Evolutionary conservation across 2,888 invertebrate genomes (phyloP).

Genomic region (Coecobrya sp.): DNA sequence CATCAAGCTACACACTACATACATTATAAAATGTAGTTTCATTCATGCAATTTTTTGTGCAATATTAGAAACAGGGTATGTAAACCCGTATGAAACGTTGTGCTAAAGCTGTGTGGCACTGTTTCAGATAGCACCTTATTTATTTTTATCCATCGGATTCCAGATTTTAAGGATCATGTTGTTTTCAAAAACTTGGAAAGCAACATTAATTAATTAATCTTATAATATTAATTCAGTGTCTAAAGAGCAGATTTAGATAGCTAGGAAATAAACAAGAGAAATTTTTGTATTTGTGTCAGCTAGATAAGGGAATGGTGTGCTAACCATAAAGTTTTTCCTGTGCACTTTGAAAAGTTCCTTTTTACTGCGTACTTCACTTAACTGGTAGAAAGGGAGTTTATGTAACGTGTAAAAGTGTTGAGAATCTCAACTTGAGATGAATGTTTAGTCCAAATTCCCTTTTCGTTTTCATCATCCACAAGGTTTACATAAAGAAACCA

Average conservation of each 20-base stretch:
- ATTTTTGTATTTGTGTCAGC: conserved; percentile 20
- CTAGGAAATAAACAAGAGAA: neutral
- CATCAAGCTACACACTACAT: neutral
- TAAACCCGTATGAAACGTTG: neutral
- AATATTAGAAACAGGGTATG: neutral
- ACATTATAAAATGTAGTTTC: neutral
- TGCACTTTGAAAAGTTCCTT: conserved; percentile 4
- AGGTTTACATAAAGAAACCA: neutral
- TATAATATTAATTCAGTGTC: too few relatives aligned
- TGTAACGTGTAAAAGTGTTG: neutral
- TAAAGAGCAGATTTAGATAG: too few relatives aligned
- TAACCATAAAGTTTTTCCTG: conserved; percentile 25
- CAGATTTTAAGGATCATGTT: neutral
- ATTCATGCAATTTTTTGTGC: conserved; percentile 9
- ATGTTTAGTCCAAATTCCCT: neutral
- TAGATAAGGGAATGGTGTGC: conserved; percentile 46
- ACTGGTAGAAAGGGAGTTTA: neutral
- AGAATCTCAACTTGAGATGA: neutral
- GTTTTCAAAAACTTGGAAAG: too few relatives aligned
- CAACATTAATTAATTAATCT: too few relatives aligned
- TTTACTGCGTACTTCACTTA: neutral
- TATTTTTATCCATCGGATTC: neutral
- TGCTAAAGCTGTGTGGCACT: neutral
- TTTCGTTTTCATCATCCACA: conserved; percentile 11
- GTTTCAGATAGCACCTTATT: neutral